Conservation (phyloP, 2,797 vertebrate species). For the Sarcoramphus papa region DNA sequence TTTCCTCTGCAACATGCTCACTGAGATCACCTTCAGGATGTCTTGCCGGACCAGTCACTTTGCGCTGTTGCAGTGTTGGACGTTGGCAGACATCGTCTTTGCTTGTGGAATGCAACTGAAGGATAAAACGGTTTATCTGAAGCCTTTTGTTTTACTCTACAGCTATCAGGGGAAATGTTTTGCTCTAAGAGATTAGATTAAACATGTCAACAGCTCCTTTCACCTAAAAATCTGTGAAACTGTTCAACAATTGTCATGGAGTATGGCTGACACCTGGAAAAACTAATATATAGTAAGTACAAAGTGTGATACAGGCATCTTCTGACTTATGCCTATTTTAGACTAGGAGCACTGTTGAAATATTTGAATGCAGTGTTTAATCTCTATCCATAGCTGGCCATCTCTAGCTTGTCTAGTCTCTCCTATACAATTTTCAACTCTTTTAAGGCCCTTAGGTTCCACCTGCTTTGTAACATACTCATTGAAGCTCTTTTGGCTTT, state of each 20-base stretch:
- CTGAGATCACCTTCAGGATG: neutral
- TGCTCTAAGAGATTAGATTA: slow-evolving; percentile 13
- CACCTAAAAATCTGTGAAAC: neutral
- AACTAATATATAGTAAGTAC: neutral
- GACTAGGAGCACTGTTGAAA: neutral
- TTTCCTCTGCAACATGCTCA: neutral
- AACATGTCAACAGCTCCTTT: neutral
- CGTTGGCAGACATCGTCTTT: neutral
- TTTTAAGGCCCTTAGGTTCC: neutral
- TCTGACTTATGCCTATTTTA: neutral
- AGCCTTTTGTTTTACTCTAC: neutral
- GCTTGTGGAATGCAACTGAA: neutral
- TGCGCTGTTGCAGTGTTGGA: neutral
- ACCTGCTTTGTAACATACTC: neutral
- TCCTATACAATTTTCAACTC: neutral
- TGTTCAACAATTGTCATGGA: neutral
- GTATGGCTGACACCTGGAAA: neutral
- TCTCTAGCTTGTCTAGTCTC: neutral
- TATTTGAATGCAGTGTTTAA: neutral
- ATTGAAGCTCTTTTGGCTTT: neutral
- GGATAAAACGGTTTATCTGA: neutral
- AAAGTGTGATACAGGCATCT: neutral
- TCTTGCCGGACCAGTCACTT: neutral
- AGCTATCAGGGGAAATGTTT: neutral
- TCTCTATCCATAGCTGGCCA: neutral